Conservation (phyloP, 1,140 invertebrate species). For the Ericerus pela region DNA sequence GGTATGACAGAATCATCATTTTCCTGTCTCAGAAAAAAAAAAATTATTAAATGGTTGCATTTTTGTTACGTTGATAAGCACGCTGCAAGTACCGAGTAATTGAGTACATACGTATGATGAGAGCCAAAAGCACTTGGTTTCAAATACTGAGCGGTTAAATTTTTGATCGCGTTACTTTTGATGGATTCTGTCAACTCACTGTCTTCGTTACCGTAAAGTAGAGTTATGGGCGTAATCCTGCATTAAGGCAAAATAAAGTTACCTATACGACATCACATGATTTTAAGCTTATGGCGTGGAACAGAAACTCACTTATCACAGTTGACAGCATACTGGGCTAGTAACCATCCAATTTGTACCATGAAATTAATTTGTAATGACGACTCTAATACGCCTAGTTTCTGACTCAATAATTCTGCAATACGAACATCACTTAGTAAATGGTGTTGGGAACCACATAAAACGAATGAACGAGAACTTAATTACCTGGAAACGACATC, state of each 20-base stretch:
- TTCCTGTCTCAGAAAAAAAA: constrained; percentile 51
- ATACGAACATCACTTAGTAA: constrained; percentile 19
- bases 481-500: constrained; percentile 48
- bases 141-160: constrained; percentile 50
- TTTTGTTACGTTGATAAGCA: constrained; percentile 11
- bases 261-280: too few species aligned
- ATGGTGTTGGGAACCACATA: constrained; percentile 6
- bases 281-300: too few species aligned
- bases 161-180: constrained; percentile 31
- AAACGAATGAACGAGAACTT: background rate
- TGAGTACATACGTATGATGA: constrained; percentile 61
- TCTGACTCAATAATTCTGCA: constrained; percentile 55
- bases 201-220: constrained; percentile 64
- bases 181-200: constrained; percentile 25
- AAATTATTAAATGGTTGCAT: background rate
- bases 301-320: constrained; percentile 44
- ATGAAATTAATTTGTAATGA: constrained; percentile 83
- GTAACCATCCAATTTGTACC: constrained; percentile 73
- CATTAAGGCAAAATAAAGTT: constrained; percentile 17
- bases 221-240: constrained; percentile 52
- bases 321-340: constrained; percentile 58
- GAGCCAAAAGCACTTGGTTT: constrained; percentile 68
- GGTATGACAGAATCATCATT: constrained; percentile 75
- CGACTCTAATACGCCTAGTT: constrained; percentile 52
- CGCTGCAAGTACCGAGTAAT: too few species aligned